Percentiles rank a stretch among this genome's conserved stretches.
These are phyloP conservation scores for Meriones unguiculatus DNA, from an alignment of 2,113 vertebrate genomes.

Conservation along the genomic window DNA sequence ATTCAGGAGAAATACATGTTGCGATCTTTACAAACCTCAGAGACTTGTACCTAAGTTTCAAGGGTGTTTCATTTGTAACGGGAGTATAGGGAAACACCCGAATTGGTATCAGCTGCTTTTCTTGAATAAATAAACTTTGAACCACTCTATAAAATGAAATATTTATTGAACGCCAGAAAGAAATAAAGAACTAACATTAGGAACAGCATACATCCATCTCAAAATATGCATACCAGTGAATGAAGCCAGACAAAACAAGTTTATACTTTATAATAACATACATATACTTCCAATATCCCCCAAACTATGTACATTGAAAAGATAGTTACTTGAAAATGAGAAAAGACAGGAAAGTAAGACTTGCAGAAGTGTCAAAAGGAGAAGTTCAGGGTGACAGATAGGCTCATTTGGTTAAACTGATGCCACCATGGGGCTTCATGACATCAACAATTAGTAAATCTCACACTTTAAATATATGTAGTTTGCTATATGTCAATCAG, in stretches of 20 bases:
- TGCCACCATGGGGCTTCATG: not conserved
- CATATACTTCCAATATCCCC: not conserved
- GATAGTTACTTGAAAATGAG: not conserved
- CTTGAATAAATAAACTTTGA: not conserved
- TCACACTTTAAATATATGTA: not conserved
- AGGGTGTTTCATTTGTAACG: not conserved
- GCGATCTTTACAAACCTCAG: not conserved
- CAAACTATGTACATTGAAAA: not conserved
- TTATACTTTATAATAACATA: not conserved
- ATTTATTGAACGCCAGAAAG: not conserved
- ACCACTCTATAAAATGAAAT: not conserved
- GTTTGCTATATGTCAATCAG: constrained; percentile 1
- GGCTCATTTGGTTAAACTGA: not conserved
- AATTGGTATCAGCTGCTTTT: not conserved
- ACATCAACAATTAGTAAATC: not conserved
- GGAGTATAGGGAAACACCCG: not conserved
- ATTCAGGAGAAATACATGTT: not conserved
- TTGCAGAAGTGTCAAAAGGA: not conserved
- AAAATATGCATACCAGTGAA: not conserved
- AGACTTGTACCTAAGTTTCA: not conserved
- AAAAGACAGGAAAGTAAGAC: not conserved
- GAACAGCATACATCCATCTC: not conserved
- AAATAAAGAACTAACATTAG: not conserved
- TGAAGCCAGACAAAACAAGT: not conserved
- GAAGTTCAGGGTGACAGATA: not conserved